Evolutionary conservation across 2,888 invertebrate genomes (phyloP).

Genomic region (Vesta saturnalis): DNA sequence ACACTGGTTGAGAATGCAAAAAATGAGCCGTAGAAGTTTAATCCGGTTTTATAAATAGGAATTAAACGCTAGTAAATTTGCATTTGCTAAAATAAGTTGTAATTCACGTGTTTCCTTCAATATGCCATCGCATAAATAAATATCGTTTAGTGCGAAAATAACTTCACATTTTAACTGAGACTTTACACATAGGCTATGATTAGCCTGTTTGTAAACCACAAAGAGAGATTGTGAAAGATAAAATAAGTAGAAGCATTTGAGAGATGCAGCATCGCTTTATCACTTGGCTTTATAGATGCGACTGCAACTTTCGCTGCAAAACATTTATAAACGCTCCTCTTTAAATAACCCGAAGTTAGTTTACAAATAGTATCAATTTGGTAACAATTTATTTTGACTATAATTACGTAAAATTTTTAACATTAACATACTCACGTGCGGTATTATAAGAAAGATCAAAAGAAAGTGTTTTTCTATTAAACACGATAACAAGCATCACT

Average conservation of each 20-base stretch:
- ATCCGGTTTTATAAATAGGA: slow-evolving; percentile 36
- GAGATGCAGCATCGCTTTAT: not conserved
- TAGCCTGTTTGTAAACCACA: slow-evolving; percentile 30
- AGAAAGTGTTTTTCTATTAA: not conserved
- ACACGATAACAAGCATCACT: not conserved
- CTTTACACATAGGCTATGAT: slow-evolving; percentile 24
- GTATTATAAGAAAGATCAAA: not conserved
- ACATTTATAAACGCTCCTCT: too few species aligned
- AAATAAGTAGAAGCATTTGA: slow-evolving; percentile 17
- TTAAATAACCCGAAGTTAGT: too few species aligned
- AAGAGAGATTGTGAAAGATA: too few species aligned
- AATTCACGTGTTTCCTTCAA: not conserved
- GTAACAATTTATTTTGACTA: not conserved
- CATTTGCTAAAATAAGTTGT: slow-evolving; percentile 1
- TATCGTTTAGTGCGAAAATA: slow-evolving; percentile 10
- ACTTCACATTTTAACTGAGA: slow-evolving; percentile 15
- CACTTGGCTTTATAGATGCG: too few species aligned
- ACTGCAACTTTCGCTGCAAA: too few species aligned
- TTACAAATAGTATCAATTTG: not conserved
- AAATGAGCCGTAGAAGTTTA: slow-evolving; percentile 31
- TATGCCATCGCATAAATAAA: slow-evolving; percentile 14
- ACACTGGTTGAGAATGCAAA: slow-evolving; percentile 17
- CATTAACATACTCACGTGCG: not conserved
- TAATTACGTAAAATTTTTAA: not conserved
- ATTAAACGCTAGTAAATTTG: slow-evolving; percentile 16